Evolutionary conservation across 2,888 invertebrate genomes (phyloP), one percentile per base, ranked within the genome.

Genomic region (Penaeus monodon): DNA sequence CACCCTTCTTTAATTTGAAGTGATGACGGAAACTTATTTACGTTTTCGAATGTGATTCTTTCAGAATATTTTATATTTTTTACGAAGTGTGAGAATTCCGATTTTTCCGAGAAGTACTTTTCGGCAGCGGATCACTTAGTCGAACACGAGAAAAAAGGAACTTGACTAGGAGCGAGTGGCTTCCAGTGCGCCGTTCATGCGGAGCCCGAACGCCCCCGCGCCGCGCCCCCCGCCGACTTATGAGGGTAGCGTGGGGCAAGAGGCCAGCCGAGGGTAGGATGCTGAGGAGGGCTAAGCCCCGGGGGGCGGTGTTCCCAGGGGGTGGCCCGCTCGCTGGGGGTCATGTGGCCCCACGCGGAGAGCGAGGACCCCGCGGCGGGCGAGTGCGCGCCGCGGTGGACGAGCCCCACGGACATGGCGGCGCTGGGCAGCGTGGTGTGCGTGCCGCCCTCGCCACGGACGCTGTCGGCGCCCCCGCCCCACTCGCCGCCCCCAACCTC

Each of bases 401-500:
- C 89, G 27, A 88, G 82, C 66, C 89, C 89, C 74, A 89, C 89
- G 38, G 89, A 89, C 81, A 89, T 89, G 89, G 89, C 89, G 33
- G 86, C 83, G 20, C 79, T 89, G 33, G 86, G 84, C 57, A 85
- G 88, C 44, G 89, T 88, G 24, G 86, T 85, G 57, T 88, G 88
- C 38, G 88, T 86, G 29, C 88, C 88, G 3, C 88, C 88, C 33
- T 88, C 85, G n/a, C 81, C 86, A 1, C 81, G 70, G n/a, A 81
- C 80, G 63, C 81, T n/a, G 74, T 49, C 49, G 70, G 24, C 12
- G 24, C 81, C 38, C 87, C 87, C 63, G 70, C 78, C 66, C 63
- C 49, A 29, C 63, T 63, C 49, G 74, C 66, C 44, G 77, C 63
- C 22, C 33, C 68, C 68, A 0, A 66, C n/a, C 29, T n/a, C 68